Conservation (phyloP, 2,113 vertebrate species). For the Silurus meridionalis region DNA sequence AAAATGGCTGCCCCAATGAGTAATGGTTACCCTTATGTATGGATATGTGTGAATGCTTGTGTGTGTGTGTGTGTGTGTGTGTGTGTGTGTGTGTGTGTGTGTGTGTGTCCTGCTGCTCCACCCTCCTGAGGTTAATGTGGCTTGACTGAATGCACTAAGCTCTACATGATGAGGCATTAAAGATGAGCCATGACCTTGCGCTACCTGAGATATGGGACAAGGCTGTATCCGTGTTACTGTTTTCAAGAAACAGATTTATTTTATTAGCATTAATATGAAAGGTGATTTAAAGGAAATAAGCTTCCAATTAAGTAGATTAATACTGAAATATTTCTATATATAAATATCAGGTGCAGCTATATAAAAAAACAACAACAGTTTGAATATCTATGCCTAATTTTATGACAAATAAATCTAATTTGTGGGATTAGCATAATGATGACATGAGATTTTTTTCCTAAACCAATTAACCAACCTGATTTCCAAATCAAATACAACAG, state of each 20-base stretch:
- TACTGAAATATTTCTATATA: neutral
- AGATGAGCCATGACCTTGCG: slow-evolving; percentile 42
- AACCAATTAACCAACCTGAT: slow-evolving; percentile 36
- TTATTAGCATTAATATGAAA: neutral
- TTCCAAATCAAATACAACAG: slow-evolving; percentile 33
- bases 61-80: neutral
- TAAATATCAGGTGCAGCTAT: neutral
- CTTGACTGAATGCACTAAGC: slow-evolving; percentile 47
- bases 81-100: slow-evolving; percentile 15
- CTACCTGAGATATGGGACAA: slow-evolving; percentile 41
- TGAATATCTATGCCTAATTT: slow-evolving; percentile 25
- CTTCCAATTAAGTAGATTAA: neutral
- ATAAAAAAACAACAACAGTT: slow-evolving; percentile 14
- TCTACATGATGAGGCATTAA: slow-evolving; percentile 41
- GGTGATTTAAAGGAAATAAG: neutral
- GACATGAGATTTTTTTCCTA: slow-evolving; percentile 23
- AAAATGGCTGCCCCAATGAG: neutral
- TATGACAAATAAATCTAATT: slow-evolving; percentile 10
- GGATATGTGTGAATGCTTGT: neutral
- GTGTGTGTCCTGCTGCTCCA: slow-evolving; percentile 31
- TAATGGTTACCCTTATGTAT: neutral
- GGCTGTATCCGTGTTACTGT: neutral
- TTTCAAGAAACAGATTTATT: neutral
- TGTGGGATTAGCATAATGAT: slow-evolving; percentile 26
- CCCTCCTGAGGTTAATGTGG: slow-evolving; percentile 50